Evolutionary conservation across 1,140 invertebrate genomes (phyloP).

Genomic region (Drosophila ohnishii): DNA sequence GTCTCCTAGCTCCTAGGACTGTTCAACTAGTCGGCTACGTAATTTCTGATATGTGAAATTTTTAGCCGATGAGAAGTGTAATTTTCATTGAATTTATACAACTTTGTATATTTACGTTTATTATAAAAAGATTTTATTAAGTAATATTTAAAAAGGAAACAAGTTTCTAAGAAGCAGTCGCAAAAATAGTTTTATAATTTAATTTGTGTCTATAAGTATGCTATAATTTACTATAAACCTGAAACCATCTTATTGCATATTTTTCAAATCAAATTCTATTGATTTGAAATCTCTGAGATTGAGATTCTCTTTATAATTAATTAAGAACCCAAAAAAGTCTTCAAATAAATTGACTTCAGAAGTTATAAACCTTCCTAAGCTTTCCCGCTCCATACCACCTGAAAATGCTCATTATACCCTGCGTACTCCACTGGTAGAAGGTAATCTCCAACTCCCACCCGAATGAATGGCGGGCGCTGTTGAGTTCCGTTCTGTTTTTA

Average conservation of each 20-base stretch:
- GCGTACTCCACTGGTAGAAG: constrained; percentile 8
- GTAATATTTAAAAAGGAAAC: too few species aligned
- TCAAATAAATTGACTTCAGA: not conserved
- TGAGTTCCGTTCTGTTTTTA: constrained; percentile 49
- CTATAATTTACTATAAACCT: too few species aligned
- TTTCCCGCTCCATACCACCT: not conserved
- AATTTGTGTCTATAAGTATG: too few species aligned
- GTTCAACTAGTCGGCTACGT: constrained; percentile 2
- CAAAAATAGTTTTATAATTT: too few species aligned
- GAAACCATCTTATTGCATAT: not conserved
- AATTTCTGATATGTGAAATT: not conserved
- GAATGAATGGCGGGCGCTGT: constrained; percentile 57
- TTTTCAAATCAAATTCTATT: not conserved
- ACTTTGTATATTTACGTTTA: too few species aligned
- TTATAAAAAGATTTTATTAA: too few species aligned
- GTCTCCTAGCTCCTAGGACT: not conserved
- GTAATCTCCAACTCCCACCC: constrained; percentile 53
- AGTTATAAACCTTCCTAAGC: not conserved
- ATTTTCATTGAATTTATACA: not conserved
- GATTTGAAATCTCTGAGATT: not conserved
- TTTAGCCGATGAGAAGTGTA: not conserved
- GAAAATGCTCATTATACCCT: not conserved
- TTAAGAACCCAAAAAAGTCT: not conserved
- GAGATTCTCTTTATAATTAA: not conserved
- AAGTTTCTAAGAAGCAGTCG: too few species aligned